Conservation (phyloP, 2,113 vertebrate species). For the Stegastes partitus region DNA sequence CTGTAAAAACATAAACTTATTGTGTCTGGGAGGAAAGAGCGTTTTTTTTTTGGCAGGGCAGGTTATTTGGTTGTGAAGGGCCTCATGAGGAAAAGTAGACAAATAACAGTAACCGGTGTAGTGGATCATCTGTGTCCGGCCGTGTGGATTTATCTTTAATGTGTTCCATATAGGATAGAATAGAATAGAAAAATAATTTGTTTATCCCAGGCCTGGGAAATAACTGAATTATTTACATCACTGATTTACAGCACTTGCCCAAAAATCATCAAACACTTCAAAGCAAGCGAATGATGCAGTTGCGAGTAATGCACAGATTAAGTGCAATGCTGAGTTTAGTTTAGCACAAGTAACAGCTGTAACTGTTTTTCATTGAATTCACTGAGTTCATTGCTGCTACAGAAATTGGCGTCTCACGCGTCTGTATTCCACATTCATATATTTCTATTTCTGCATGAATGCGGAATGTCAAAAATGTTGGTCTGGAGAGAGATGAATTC, state of each 20-base stretch:
- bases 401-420: not conserved
- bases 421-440: not conserved
- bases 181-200: too few species aligned
- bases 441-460: slow-evolving; percentile 8
- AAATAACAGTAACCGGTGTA: not conserved
- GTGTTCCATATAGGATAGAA: too few species aligned
- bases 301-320: not conserved
- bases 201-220: too few species aligned
- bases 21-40: slow-evolving; percentile 10
- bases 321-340: not conserved
- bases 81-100: not conserved
- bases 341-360: not conserved
- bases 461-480: slow-evolving; percentile 17
- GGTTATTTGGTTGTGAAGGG: not conserved
- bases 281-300: not conserved
- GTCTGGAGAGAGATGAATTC: not conserved
- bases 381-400: too few species aligned
- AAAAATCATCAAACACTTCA: not conserved
- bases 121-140: not conserved
- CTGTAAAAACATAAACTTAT: slow-evolving; percentile 2
- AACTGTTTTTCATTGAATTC: not conserved
- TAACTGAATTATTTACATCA: not conserved
- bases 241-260: not conserved
- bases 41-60: not conserved
- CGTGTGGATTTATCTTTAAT: slow-evolving; percentile 11